Percentiles rank a stretch among this genome's conserved stretches.
These are phyloP conservation scores for Serripes groenlandicus DNA, from an alignment of 2,888 invertebrate genomes.

Conservation along the genomic window DNA sequence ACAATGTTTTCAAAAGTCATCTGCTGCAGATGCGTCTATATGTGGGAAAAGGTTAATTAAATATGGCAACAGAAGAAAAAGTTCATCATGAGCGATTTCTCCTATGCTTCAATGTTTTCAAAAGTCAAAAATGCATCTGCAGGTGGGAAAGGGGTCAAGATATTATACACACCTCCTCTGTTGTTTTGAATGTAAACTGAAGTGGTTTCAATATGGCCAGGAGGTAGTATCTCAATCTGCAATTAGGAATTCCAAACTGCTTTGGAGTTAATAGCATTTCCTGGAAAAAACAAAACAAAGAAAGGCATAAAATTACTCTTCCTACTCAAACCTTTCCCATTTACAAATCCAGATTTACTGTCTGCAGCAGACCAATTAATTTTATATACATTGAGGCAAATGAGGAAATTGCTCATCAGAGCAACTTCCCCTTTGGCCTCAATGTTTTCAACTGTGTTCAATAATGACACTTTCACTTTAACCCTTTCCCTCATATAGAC, in stretches of 20 bases:
- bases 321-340: neutral
- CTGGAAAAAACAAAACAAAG: conserved; percentile 87
- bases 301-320: neutral
- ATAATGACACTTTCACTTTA: too few species aligned
- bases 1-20: neutral
- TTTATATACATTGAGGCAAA: neutral
- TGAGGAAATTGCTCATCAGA: neutral
- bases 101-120: too few species aligned
- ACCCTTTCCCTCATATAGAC: too few species aligned
- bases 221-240: conserved; percentile 95
- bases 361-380: neutral
- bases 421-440: neutral
- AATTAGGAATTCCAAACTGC: conserved; percentile 95
- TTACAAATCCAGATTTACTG: neutral
- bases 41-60: too few species aligned
- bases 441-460: neutral
- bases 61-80: too few species aligned
- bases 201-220: conserved; percentile 89
- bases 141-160: neutral
- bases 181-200: conserved; percentile 62
- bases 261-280: conserved; percentile 95
- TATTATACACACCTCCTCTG: conserved; percentile 39
- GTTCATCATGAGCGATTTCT: too few species aligned
- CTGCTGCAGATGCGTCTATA: neutral
- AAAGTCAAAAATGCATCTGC: neutral